Conservation (phyloP, 2,113 vertebrate species). For the Rousettus leschenaultii region DNA sequence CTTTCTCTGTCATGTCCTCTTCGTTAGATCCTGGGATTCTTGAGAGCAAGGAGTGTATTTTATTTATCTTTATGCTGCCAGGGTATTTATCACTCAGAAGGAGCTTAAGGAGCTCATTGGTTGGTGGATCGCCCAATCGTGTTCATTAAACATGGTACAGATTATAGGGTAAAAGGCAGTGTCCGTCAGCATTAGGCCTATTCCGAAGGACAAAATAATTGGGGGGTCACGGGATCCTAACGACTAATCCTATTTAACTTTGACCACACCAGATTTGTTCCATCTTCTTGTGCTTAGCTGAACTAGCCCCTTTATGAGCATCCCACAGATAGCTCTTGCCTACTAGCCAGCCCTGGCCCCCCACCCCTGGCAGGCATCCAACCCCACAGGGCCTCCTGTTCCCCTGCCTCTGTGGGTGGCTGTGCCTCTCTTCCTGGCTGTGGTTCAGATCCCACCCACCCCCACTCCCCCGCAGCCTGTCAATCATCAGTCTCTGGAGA, state of each 20-base stretch:
- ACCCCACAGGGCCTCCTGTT: not conserved
- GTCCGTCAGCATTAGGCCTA: not conserved
- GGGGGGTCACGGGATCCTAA: not conserved
- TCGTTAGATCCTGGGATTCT: not conserved
- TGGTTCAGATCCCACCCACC: conserved; percentile 63
- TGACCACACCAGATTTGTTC: not conserved
- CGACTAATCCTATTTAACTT: not conserved
- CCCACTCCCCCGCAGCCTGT: conserved; percentile 67
- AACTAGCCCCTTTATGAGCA: not conserved
- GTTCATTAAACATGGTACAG: not conserved
- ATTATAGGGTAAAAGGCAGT: not conserved
- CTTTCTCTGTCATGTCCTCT: not conserved
- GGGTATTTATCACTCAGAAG: not conserved
- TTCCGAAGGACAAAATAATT: not conserved
- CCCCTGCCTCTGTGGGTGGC: conserved; percentile 44
- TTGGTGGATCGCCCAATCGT: not conserved
- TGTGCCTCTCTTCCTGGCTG: conserved; percentile 43
- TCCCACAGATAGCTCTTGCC: not conserved
- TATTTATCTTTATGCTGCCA: not conserved
- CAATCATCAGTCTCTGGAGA: conserved; percentile 77
- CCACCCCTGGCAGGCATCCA: not conserved
- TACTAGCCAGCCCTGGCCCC: not conserved
- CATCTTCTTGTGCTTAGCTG: not conserved
- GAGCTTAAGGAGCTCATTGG: not conserved
- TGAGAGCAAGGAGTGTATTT: not conserved